Conservation (phyloP, 1,140 invertebrate genomes). For the Thaumatotibia leucotreta region DNA sequence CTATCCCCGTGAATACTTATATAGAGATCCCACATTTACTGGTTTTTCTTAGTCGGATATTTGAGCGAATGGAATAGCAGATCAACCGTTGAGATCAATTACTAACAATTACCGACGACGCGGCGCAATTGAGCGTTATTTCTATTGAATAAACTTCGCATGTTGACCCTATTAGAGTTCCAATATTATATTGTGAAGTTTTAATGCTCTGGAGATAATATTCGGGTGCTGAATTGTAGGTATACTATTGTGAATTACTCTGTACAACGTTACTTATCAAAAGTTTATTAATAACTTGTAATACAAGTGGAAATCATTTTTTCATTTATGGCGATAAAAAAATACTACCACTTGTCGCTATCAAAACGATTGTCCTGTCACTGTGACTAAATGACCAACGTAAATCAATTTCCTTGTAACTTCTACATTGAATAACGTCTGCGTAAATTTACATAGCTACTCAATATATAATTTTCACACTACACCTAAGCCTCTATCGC, state of each 20-base stretch:
- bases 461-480: background rate
- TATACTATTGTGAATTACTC: no score
- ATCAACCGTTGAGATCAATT: slow-evolving; percentile 25
- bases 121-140: slow-evolving; percentile 35
- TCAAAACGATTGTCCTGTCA: no score
- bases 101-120: slow-evolving; percentile 38
- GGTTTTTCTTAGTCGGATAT: background rate
- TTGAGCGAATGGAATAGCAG: background rate
- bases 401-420: no score
- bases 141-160: slow-evolving; percentile 39
- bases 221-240: no score
- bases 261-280: no score
- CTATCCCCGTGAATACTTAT: no score
- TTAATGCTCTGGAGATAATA: no score
- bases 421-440: background rate
- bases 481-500: background rate
- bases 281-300: no score
- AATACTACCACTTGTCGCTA: no score
- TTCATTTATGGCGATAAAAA: no score
- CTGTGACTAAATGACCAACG: no score
- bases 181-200: slow-evolving; percentile 6
- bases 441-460: background rate
- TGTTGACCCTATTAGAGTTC: slow-evolving; percentile 26
- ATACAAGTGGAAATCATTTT: no score
- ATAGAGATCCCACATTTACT: background rate